Percentiles rank a stretch among this genome's conserved stretches.
Conservation (phyloP, 2,888 invertebrate species). For the Amiota mariae region DNA sequence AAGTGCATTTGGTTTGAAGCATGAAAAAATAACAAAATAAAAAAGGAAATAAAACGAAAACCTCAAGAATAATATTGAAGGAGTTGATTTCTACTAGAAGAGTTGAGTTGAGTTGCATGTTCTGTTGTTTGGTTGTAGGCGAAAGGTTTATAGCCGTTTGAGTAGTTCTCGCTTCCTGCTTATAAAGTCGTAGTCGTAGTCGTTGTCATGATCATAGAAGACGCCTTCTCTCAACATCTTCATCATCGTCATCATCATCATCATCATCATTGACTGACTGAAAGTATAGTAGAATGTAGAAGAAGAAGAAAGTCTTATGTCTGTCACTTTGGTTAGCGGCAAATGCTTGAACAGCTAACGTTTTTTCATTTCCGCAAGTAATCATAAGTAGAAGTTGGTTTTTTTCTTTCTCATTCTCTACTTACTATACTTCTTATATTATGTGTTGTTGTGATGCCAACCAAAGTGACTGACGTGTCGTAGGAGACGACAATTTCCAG, state of each 20-base stretch:
- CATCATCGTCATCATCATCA: background rate
- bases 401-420: background rate
- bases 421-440: background rate
- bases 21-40: constrained; percentile 1
- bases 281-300: background rate
- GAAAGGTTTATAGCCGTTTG: constrained; percentile 51
- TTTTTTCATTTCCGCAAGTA: constrained; percentile 43
- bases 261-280: background rate
- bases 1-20: constrained; percentile 17
- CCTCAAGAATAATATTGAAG: constrained; percentile 9
- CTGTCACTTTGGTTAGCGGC: constrained; percentile 6
- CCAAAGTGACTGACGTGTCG: too few relatives aligned
- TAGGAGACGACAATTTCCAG: too few relatives aligned
- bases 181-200: background rate
- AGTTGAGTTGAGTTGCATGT: too few relatives aligned
- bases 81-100: background rate
- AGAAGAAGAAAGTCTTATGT: background rate
- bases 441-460: background rate
- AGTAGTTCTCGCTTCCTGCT: constrained; percentile 44
- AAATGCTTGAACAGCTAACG: constrained; percentile 36
- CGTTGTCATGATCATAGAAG: background rate
- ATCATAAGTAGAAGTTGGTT: background rate
- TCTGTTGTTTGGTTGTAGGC: constrained; percentile 29
- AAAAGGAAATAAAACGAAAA: background rate
- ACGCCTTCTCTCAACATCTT: background rate